Evolutionary conservation across 2,888 invertebrate genomes (phyloP), one percentile per base, ranked within the genome.

Genomic region (Cartodere bifasciata): DNA sequence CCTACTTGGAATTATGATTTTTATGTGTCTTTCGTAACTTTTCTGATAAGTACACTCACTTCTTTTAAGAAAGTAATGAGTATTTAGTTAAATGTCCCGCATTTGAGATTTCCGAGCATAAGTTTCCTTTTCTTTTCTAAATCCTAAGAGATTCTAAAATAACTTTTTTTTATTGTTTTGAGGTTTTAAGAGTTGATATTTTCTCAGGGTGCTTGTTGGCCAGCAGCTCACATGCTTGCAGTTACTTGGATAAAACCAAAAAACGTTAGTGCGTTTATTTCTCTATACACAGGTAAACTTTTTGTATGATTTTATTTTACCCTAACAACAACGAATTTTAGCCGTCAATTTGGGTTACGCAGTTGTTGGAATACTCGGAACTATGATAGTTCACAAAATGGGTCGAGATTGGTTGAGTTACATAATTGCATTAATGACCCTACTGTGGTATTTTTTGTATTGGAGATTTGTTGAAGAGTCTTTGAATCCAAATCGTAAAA

Each of bases 171-270:
- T n/a, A n/a, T n/a, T n/a, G n/a, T n/a, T n/a, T n/a, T n/a, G n/a
- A n/a, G n/a, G n/a, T n/a, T n/a, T n/a, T n/a, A n/a, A n/a, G n/a
- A n/a, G n/a, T n/a, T n/a, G n/a, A n/a, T n/a, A n/a, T n/a, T n/a
- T n/a, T 43, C 50, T 32, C 31, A 68, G 69, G 68, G 68, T 22
- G 67, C 68, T 9, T 68, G 67, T 7, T 69, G 68, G 68, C 69
- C 70, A 11, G 68, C 68, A 9, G 67, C 68, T 28, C 70, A 70
- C 40, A 67, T 68, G 65, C 49, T 70, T 13, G 70, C 68, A 36
- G 68, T 68, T 40, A 67, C 67, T 15, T 70, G 70, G 70, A 68
- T 68, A 40, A 65, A 68, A 48, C 65, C 67, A 20, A 65, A 63
- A 35, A 62, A 67, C 42, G 53, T 68, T 35, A 68, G 67, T 44